These are phyloP conservation scores for Aplysia californica DNA, from an alignment of 1,140 invertebrate genomes.

Conservation along the genomic window DNA sequence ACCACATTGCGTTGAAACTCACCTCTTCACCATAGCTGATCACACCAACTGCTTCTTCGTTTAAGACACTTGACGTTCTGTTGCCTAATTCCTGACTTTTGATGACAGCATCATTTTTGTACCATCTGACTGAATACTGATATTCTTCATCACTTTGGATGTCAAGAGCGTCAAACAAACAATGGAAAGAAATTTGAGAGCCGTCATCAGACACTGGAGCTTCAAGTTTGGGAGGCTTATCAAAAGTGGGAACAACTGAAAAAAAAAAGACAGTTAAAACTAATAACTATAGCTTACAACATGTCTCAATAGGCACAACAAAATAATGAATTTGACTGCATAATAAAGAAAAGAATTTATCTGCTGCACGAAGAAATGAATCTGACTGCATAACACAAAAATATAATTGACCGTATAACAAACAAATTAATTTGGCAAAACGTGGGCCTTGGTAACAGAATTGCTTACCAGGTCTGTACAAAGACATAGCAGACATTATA, in stretches of 20 bases:
- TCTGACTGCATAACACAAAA: too few relatives aligned
- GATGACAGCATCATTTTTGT: conserved; percentile 23
- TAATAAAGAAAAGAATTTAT: too few relatives aligned
- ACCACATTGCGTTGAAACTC: too few relatives aligned
- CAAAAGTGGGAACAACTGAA: conserved; percentile 32
- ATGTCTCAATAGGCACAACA: too few relatives aligned
- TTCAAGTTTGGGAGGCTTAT: conserved; percentile 21
- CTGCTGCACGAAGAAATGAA: too few relatives aligned
- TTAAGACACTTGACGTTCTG: conserved; percentile 7
- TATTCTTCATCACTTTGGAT: conserved; percentile 21
- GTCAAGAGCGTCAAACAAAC: conserved; percentile 31
- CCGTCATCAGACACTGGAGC: background rate
- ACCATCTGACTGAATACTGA: conserved; percentile 40
- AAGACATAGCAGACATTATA: too few relatives aligned
- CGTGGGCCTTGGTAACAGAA: too few relatives aligned
- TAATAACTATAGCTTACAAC: too few relatives aligned
- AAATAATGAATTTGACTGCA: too few relatives aligned
- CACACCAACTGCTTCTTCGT: background rate
- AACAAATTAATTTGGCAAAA: too few relatives aligned
- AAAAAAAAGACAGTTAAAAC: conserved; percentile 1
- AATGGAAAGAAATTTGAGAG: conserved; percentile 22
- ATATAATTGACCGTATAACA: too few relatives aligned
- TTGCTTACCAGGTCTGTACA: too few relatives aligned
- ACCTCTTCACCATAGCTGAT: conserved; percentile 27
- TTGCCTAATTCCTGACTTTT: conserved; percentile 6